Conservation (phyloP, 2,888 invertebrate species). For the Aphodius sticticus region DNA sequence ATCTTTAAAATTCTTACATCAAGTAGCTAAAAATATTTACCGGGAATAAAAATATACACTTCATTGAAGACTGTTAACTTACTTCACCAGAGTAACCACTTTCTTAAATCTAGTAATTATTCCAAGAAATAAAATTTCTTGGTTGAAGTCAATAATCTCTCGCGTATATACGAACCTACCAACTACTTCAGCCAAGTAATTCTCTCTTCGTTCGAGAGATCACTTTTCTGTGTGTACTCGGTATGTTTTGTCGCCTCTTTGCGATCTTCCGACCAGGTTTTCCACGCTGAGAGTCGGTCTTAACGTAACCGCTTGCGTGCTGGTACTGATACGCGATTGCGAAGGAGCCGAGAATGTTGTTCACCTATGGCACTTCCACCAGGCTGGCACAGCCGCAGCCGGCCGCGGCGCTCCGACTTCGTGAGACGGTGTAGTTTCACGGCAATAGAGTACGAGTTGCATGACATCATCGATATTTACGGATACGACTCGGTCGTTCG, state of each 20-base stretch:
- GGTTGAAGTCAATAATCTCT: no score
- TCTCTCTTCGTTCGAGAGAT: no score
- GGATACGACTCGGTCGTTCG: conserved; percentile 9
- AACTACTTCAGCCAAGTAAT: no score
- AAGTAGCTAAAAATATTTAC: no score
- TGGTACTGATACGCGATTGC: not conserved
- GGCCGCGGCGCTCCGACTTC: conserved; percentile 13
- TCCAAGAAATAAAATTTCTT: no score
- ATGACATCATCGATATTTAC: conserved; percentile 31
- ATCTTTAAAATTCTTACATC: no score
- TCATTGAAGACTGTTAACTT: no score
- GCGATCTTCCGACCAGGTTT: not conserved
- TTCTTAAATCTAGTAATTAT: no score
- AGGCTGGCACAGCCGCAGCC: not conserved
- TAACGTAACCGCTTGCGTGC: not conserved
- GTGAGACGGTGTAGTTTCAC: conserved; percentile 15
- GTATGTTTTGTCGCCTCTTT: not conserved
- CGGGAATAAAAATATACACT: no score
- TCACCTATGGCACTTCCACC: conserved; percentile 23
- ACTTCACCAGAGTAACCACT: no score
- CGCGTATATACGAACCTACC: no score
- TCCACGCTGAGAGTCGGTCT: not conserved
- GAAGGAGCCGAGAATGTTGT: conserved; percentile 14
- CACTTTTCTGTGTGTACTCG: no score
- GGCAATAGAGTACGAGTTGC: conserved; percentile 6